Conservation (phyloP, 2,888 invertebrate genomes). For the Calameuta idolon region DNA sequence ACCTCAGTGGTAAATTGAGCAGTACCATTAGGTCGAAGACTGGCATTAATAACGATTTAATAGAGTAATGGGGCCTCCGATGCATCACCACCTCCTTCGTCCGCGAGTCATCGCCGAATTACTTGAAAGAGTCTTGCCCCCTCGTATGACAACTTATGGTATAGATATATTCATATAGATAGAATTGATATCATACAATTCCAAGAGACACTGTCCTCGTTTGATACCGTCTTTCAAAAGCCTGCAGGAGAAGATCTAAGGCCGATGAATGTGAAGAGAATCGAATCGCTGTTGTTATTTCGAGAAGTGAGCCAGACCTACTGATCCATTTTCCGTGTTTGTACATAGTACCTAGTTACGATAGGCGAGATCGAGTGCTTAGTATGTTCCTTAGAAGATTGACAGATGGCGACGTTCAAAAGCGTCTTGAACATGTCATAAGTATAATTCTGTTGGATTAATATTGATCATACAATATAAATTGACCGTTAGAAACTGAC, state of each 20-base stretch:
- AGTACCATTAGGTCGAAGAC: constrained; percentile 50
- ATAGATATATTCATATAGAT: not conserved
- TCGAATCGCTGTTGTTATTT: constrained; percentile 33
- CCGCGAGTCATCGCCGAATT: constrained; percentile 37
- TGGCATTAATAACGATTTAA: constrained; percentile 58
- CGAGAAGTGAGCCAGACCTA: constrained; percentile 38
- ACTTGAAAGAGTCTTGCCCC: constrained; percentile 19
- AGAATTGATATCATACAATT: not conserved
- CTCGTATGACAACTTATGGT: not conserved
- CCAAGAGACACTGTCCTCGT: constrained; percentile 5
- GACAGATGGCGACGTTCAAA: not conserved
- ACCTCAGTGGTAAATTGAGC: constrained; percentile 44
- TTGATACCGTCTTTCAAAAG: not conserved
- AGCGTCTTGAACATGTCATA: not conserved
- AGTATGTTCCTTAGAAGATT: not conserved
- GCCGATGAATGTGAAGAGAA: constrained; percentile 2
- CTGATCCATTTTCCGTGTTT: constrained; percentile 28
- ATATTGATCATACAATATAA: not conserved
- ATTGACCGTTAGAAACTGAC: not conserved
- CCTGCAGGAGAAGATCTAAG: not conserved
- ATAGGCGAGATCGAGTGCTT: not conserved
- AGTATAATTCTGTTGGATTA: not conserved
- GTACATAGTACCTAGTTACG: not conserved
- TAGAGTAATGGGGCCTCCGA: constrained; percentile 49
- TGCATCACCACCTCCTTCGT: constrained; percentile 42